A percentile compares a stretch with the other conserved stretches of the same genome.
phyloP scores from a whole-genome alignment of 2,888 invertebrate genomes.

The Baccha elongata region DNA sequence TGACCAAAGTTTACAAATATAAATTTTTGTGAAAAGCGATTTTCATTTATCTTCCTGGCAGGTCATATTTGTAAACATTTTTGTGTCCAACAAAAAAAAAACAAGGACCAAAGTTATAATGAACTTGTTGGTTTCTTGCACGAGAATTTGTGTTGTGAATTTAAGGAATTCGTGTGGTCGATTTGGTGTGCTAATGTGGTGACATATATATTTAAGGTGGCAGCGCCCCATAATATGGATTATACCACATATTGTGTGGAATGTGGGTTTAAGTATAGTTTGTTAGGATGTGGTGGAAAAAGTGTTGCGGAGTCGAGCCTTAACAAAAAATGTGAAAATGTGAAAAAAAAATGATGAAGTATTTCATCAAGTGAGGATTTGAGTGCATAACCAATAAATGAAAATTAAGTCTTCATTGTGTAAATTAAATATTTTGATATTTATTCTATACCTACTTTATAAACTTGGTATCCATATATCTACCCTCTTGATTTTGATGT shows the following conservation, averaged over 20 bases:
- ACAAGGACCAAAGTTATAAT: constrained; percentile 12
- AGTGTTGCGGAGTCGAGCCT: not conserved
- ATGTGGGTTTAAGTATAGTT: not conserved
- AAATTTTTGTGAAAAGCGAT: constrained; percentile 37
- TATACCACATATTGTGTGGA: not conserved
- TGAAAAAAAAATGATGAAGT: not conserved
- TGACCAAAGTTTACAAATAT: constrained; percentile 32
- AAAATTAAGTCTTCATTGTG: too few species aligned
- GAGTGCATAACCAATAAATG: too few species aligned
- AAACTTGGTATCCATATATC: too few species aligned
- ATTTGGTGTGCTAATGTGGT: constrained; percentile 37
- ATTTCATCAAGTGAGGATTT: not conserved
- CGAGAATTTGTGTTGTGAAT: constrained; percentile 44
- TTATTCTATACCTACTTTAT: too few species aligned
- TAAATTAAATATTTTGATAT: too few species aligned
- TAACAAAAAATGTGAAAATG: not conserved
- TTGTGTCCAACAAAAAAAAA: not conserved
- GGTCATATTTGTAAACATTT: constrained; percentile 38
- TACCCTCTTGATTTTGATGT: too few species aligned
- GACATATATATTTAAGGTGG: constrained; percentile 24
- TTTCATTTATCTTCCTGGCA: constrained; percentile 62
- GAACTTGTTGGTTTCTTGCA: constrained; percentile 13
- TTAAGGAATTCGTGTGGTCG: constrained; percentile 45
- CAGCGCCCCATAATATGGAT: too few species aligned
- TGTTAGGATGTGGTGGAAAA: not conserved